phyloP scores from a whole-genome alignment of 2,888 invertebrate species.

The Craniophora ligustri region DNA sequence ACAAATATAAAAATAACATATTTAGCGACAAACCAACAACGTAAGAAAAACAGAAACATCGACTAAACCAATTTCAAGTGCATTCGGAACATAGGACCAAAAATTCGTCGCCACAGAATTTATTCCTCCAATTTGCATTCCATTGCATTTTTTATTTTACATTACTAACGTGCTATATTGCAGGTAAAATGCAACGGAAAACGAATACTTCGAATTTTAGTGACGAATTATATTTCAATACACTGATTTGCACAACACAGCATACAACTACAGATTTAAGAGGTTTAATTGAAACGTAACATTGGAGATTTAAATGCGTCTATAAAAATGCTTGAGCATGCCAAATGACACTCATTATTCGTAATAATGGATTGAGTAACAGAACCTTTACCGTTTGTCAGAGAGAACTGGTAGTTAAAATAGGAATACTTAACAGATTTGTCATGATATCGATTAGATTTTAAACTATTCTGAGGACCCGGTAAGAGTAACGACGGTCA shows the following conservation, averaged over 20 bases:
- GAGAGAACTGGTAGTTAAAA: background rate
- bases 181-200: conserved; percentile 18
- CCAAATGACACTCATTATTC: conserved; percentile 31
- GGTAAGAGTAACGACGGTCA: no score
- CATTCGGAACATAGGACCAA: conserved; percentile 36
- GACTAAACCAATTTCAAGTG: conserved; percentile 31
- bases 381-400: conserved; percentile 3
- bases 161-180: conserved; percentile 4
- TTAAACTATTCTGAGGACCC: no score
- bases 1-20: conserved; percentile 44
- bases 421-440: background rate
- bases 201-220: conserved; percentile 17
- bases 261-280: conserved; percentile 27
- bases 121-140: conserved; percentile 39
- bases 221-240: conserved; percentile 23
- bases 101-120: conserved; percentile 17
- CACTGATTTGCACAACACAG: conserved; percentile 37
- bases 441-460: no score
- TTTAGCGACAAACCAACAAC: conserved; percentile 33
- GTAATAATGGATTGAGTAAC: conserved; percentile 21
- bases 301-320: conserved; percentile 26
- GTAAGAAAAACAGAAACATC: conserved; percentile 25
- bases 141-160: conserved; percentile 31
- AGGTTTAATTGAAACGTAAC: conserved; percentile 42
- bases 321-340: conserved; percentile 36